Evolutionary conservation across 2,888 invertebrate species (phyloP).

Genomic region (Geotrupes spiniger): DNA sequence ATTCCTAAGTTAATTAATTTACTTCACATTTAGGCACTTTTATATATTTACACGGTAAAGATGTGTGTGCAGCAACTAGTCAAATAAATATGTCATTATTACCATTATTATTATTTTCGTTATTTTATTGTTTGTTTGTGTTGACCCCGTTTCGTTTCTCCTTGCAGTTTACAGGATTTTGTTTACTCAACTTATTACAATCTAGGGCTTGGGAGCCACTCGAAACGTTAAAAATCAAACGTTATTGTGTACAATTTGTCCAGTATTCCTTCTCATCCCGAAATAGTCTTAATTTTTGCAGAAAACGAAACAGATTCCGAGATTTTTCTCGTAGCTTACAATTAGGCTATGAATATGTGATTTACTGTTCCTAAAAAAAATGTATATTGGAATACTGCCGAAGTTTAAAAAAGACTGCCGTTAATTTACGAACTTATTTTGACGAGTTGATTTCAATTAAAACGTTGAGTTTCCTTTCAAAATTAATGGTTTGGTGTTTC

Average conservation of each 20-base stretch:
- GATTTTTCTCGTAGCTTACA: conserved; percentile 42
- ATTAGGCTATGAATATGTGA: conserved; percentile 45
- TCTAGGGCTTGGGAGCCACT: conserved; percentile 13
- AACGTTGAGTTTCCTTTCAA: conserved; percentile 43
- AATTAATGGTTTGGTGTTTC: conserved; percentile 50
- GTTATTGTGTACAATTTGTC: conserved; percentile 14
- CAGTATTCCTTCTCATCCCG: conserved; percentile 46
- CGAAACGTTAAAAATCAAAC: conserved; percentile 10
- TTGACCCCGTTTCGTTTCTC: neutral
- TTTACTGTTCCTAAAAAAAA: conserved; percentile 50
- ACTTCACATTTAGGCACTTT: conserved; percentile 24
- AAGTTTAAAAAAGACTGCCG: conserved; percentile 50
- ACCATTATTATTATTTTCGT: conserved; percentile 29
- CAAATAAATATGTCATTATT: conserved; percentile 43
- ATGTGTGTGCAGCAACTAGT: conserved; percentile 53
- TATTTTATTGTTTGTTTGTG: conserved; percentile 35
- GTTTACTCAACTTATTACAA: conserved; percentile 17
- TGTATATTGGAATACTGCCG: conserved; percentile 49
- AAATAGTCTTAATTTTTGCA: conserved; percentile 34
- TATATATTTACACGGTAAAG: conserved; percentile 42
- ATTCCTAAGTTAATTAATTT: conserved; percentile 24
- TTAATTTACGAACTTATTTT: conserved; percentile 44
- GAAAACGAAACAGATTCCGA: conserved; percentile 36
- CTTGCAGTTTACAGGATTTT: conserved; percentile 36
- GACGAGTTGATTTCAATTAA: conserved; percentile 34